These are phyloP conservation scores for Burhinus bistriatus DNA, from an alignment of 2,113 vertebrate genomes.

Conservation along the genomic window DNA sequence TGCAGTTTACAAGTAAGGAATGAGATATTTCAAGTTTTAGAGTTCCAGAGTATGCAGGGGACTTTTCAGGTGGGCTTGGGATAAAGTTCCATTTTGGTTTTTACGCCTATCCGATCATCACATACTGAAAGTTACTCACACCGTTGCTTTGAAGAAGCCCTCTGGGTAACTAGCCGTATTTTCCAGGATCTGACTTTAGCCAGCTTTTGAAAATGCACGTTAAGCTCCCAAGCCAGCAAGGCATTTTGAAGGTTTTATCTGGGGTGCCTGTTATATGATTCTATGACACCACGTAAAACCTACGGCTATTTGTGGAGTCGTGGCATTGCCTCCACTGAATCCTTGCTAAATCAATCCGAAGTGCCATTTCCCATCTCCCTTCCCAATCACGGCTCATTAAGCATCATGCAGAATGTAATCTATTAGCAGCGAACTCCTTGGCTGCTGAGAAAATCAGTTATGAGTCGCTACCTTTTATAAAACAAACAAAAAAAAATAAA, in stretches of 20 bases:
- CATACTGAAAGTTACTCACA: not conserved
- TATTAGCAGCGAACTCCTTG: conserved; percentile 16
- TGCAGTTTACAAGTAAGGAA: not conserved
- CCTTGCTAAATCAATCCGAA: conserved; percentile 19
- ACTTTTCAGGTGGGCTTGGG: not conserved
- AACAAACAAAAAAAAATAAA: not conserved
- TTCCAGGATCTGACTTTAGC: not conserved
- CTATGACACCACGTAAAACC: not conserved
- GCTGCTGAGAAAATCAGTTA: conserved; percentile 22
- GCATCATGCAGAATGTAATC: conserved; percentile 50
- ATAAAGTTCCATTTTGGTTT: not conserved
- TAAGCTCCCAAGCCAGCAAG: not conserved
- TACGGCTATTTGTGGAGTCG: not conserved
- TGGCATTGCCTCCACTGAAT: not conserved
- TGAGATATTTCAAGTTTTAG: not conserved
- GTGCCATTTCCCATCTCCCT: conserved; percentile 18
- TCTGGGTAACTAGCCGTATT: not conserved
- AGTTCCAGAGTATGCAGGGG: not conserved
- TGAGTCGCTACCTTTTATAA: conserved; percentile 39
- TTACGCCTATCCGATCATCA: not conserved
- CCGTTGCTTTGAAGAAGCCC: not conserved
- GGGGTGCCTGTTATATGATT: not conserved
- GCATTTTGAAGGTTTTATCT: conserved; percentile 7
- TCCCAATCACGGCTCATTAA: conserved; percentile 60
- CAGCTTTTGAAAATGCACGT: not conserved